Base-by-base conservation (phyloP, 1,140 invertebrate genomes). In the Drosophila subobscura region DNA sequence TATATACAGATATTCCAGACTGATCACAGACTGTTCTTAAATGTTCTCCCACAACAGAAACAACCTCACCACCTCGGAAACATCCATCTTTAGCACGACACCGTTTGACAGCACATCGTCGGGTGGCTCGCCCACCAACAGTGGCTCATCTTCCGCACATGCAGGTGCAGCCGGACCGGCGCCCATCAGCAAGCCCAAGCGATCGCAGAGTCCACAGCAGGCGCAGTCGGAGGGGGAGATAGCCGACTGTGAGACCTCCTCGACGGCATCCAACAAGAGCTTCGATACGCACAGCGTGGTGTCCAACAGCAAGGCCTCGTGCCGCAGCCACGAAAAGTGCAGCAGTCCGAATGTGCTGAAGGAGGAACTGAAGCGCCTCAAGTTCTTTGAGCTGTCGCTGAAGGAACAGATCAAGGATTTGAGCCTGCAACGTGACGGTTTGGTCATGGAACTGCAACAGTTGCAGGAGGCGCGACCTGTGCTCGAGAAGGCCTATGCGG, bases 371-470 rank as follows among this genome's bases (percentile, higher is more conserved):
- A 92, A 92, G 60, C 91, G 90, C 16, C 68, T 92, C 33, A 90
- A 90, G 55, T 91, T 92, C 59, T 92, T 92, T 63, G 92, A 92
- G 77, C 66, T 91, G 42, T 92, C 92, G 5, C 80, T 93, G 3
- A 91, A 92, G 29, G 80, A 91, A 8, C 93, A 93, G 57, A 93
- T 92, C 4, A 92, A 91, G 56, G 90, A 90, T 59, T 66, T 93
- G 42, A 85, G 90, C 22, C 91, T 93, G 59, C 91, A 93, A 79
- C 92, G 92, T 42, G 92, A 93, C 58, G 91, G 90, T 65, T 80
- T 93, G 23, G 86, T 92, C 4, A 92, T 92, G 72, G 92, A 93
- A 77, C 77, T 93, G 25, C 91, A 92, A 25, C 92, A 93, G 61
- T 77, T 93, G 44, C 92, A 93, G 72, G 93, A 93, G 64, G 91